These are phyloP conservation scores for Pseudomyrmex flavicornis DNA, from an alignment of 1,140 invertebrate species.

Conservation along the genomic window DNA sequence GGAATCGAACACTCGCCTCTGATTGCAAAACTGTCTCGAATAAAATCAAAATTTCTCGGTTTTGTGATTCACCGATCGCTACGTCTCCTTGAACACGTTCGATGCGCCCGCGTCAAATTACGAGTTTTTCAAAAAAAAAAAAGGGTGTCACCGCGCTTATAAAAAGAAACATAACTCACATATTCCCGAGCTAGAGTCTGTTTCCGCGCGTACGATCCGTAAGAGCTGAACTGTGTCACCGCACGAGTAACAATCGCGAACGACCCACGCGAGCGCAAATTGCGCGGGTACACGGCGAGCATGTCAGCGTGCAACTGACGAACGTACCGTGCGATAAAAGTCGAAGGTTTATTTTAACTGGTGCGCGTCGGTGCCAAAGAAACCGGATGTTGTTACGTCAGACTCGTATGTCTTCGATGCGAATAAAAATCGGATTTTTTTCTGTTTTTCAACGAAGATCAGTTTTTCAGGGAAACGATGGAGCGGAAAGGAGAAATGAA, in stretches of 20 bases:
- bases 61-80: not conserved
- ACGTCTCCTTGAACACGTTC: too few relatives aligned
- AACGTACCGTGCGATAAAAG: slow-evolving; percentile 38
- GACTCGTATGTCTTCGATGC: not conserved
- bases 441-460: not conserved
- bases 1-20: too few relatives aligned
- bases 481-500: slow-evolving; percentile 15
- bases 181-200: slow-evolving; percentile 22
- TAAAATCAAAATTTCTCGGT: too few relatives aligned
- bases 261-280: slow-evolving; percentile 16
- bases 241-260: not conserved
- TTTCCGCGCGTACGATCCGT: not conserved
- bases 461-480: not conserved
- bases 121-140: not conserved
- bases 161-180: not conserved
- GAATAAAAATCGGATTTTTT: not conserved
- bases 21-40: too few relatives aligned
- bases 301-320: slow-evolving; percentile 56
- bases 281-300: slow-evolving; percentile 38
- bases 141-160: not conserved
- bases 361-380: slow-evolving; percentile 67
- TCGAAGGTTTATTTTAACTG: slow-evolving; percentile 70
- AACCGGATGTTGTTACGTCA: not conserved
- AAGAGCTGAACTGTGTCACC: not conserved
- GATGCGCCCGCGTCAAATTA: too few relatives aligned